phyloP scores from a whole-genome alignment of 2,113 vertebrate genomes.

The Pyrgilauda ruficollis region DNA sequence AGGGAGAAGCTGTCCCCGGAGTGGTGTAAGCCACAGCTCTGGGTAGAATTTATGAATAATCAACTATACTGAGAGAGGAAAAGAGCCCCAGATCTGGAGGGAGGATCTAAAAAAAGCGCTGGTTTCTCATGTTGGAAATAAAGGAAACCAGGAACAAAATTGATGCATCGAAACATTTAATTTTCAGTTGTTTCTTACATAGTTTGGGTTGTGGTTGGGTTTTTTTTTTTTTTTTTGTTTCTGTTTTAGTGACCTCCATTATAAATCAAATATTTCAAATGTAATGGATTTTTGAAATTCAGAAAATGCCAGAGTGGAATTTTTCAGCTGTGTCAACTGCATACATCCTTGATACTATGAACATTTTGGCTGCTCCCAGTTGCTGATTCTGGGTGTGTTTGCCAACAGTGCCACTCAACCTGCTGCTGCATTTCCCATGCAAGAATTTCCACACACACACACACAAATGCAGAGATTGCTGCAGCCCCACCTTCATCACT shows the following conservation, averaged over 20 bases:
- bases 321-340: background rate
- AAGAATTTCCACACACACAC: background rate
- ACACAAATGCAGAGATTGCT: background rate
- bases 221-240: background rate
- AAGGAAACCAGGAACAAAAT: background rate
- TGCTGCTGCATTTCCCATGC: background rate
- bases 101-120: background rate
- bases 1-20: background rate
- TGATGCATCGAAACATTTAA: background rate
- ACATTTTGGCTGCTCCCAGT: background rate
- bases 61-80: background rate
- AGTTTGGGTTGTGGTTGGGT: background rate
- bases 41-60: background rate
- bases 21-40: background rate
- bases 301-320: background rate
- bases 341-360: accelerated
- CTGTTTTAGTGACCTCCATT: accelerated
- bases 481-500: background rate
- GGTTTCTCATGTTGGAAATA: background rate
- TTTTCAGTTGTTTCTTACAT: background rate
- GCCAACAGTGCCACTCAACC: background rate
- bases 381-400: background rate
- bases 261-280: background rate
- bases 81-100: background rate
- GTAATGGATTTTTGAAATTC: background rate